Evolutionary conservation across 2,888 invertebrate genomes (phyloP), one percentile per base, ranked within the genome.

Genomic region (Helleia helle): DNA sequence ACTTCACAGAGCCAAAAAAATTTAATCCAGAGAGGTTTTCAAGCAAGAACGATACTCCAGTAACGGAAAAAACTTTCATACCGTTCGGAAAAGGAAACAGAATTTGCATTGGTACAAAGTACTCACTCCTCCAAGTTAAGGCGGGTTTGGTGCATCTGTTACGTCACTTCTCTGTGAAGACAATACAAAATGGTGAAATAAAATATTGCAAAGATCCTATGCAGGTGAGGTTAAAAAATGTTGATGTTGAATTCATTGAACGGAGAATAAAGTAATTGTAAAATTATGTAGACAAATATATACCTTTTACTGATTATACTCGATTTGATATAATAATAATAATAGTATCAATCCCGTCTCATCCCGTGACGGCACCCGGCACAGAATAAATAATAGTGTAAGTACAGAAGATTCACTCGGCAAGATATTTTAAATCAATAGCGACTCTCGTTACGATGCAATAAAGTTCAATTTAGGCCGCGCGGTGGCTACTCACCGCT

Each of bases 131-230:
- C 2, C 55, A 55, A 46, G 49, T 47, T 4, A 53, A 49, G 29
- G 48, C 62, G 28, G 65, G 63, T 1, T 36, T 69, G 8, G 48
- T 59, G 2, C 57, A 70, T 42, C 41, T 69, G 1, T 29, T 71
- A 1, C 60, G 55, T 22, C 43, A 62, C 18, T 71, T 58, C 30
- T 50, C 59, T 11, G 38, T 69, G 0, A 55, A 54, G 14, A 68
- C 68, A 1, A 12, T 47, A 4, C 12, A 44, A 4, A 4, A 17
- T 6, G 47, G 55, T 22, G 66, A 58, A 29, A 48, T 69, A 1
- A 44, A 6, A n/a, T 36, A 30, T 13, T 17, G 27, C 14, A 42
- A 42, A 26, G 34, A 36, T 22, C 22, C 12, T 12, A 18, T 36
- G 7, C 18, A 17, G 3, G 22, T 36, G 17, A 17, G 34, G 36